Conservation (phyloP, 2,888 invertebrate genomes). For the Cecidostiba fungosa region DNA sequence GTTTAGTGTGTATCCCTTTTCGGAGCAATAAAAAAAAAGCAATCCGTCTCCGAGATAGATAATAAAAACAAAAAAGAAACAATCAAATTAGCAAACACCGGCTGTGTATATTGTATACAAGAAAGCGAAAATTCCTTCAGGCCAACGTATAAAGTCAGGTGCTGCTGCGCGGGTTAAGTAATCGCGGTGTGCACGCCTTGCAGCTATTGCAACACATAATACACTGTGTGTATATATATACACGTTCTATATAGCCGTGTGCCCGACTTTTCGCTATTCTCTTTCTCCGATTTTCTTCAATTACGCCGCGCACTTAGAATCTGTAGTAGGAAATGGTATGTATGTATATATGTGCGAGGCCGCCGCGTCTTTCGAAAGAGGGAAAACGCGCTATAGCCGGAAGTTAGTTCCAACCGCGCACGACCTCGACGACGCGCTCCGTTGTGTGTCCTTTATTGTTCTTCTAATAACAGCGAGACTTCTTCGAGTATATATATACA, state of each 20-base stretch:
- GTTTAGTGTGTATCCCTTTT: not conserved
- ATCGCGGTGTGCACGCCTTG: slow-evolving; percentile 39
- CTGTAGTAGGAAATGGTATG: not conserved
- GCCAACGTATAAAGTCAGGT: not conserved
- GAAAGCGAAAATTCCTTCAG: slow-evolving; percentile 26
- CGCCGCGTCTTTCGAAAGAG: slow-evolving; percentile 50
- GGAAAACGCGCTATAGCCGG: slow-evolving; percentile 46
- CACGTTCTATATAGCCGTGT: no score
- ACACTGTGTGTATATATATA: no score
- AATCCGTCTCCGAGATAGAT: not conserved
- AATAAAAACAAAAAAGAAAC: not conserved
- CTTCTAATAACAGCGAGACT: not conserved
- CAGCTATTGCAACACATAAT: slow-evolving; percentile 51
- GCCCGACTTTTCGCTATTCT: slow-evolving; percentile 28
- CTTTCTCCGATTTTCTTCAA: slow-evolving; percentile 13
- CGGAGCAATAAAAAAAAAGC: no score
- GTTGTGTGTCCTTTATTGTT: not conserved
- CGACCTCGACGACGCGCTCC: slow-evolving; percentile 21
- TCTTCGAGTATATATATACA: not conserved
- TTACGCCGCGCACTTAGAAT: not conserved
- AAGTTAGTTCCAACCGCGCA: slow-evolving; percentile 41
- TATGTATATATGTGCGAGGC: not conserved
- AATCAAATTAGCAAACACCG: not conserved
- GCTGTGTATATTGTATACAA: not conserved
- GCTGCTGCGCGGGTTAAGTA: slow-evolving; percentile 47